phyloP scores from a whole-genome alignment of 2,113 vertebrate genomes.

The Crotalus tigris region DNA sequence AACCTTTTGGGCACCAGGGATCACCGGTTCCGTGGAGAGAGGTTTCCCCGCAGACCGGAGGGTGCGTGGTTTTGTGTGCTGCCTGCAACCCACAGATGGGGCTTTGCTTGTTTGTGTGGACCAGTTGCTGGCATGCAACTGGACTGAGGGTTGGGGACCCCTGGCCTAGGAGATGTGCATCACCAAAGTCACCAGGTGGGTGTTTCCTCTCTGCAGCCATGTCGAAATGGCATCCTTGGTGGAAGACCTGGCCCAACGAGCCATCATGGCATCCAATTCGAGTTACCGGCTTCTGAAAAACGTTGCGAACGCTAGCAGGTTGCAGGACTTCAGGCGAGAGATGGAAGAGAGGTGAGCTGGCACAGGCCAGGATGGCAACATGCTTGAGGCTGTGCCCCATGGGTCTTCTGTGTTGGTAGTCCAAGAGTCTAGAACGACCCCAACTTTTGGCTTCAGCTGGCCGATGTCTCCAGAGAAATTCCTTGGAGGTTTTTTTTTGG shows the following conservation, averaged over 20 bases:
- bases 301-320: conserved; percentile 66
- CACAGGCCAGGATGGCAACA: not conserved
- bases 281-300: conserved; percentile 68
- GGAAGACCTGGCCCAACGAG: conserved; percentile 62
- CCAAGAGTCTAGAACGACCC: not conserved
- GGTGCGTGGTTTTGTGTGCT: too few species aligned
- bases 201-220: conserved; percentile 55
- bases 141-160: too few species aligned
- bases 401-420: not conserved
- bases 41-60: too few species aligned
- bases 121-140: too few species aligned
- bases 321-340: conserved; percentile 57
- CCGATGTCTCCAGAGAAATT: not conserved
- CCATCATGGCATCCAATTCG: conserved; percentile 67
- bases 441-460: not conserved
- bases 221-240: conserved; percentile 32
- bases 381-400: not conserved
- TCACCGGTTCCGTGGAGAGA: too few species aligned
- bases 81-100: too few species aligned
- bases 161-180: not conserved
- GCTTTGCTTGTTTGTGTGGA: too few species aligned
- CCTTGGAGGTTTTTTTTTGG: not conserved
- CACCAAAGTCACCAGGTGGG: not conserved
- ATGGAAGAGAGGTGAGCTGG: conserved; percentile 71
- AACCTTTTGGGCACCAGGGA: too few species aligned